Evolutionary conservation across 2,888 invertebrate species (phyloP), one percentile per base, ranked within the genome.

Genomic region (Andrena chrysosceles): DNA sequence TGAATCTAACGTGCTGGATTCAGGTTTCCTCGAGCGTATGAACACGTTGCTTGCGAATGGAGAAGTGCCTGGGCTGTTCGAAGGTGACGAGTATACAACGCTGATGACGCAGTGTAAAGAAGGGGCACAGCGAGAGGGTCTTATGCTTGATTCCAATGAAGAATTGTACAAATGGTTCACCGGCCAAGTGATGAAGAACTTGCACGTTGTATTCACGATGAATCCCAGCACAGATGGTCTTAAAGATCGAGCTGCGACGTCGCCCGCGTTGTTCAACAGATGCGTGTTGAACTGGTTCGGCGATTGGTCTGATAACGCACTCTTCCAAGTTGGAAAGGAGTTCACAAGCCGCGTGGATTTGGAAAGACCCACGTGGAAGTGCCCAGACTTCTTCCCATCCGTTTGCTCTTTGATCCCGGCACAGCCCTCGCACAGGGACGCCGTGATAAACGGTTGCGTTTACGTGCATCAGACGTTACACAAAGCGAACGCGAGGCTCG

Each of bases 151-250:
- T 94, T 98, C 99, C 0, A 98, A 97, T 90, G 99, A 99, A 94
- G 99, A 99, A 94, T 95, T 99, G 10, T 99, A 99, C 95, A 99
- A 99, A 95, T 99, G 99, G 99, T 99, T 99, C 94, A 99, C 99
- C 0, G 98, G 98, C 33, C 98, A 99, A 96, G 99, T 99, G 52
- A 99, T 99, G 98, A 97, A 98, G 84, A 99, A 99, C 94, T 95
- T 99, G 67, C 99, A 99, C 94, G 99, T 99, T 10, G 99, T 99
- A 62, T 99, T 99, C 95, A 99, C 99, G 0, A 99, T 99, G 99
- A 99, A 99, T 95, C 99, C 99, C 8, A 99, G 99, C 0, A 98
- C 99, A 0, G 99, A 99, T 93, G 99, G 99, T 0, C 95, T 99
- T 60, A 99, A 99, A 94, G 99, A 99, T 94, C 96, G 99, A 84